Evolutionary conservation across 1,140 invertebrate species (phyloP).

Genomic region (Spodoptera frugiperda): DNA sequence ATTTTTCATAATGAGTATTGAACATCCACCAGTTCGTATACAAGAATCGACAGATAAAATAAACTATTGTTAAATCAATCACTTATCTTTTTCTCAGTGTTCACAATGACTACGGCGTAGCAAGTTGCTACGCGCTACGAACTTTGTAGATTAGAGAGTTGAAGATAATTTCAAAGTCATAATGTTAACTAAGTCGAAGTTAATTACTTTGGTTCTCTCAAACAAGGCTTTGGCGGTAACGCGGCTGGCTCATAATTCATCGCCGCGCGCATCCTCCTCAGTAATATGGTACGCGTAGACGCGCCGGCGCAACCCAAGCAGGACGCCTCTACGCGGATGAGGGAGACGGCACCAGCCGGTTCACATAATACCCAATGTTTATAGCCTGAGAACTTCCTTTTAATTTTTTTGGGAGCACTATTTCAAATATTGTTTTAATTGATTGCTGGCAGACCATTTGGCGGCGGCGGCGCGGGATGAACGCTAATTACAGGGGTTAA

Average conservation of each 20-base stretch:
- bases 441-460: conserved; percentile 81
- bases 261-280: conserved; percentile 68
- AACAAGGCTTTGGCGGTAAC: conserved; percentile 82
- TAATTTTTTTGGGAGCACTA: conserved; percentile 78
- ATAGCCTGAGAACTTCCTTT: conserved; percentile 77
- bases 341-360: conserved; percentile 50
- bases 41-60: conserved; percentile 30
- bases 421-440: conserved; percentile 85
- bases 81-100: background rate
- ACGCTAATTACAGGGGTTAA: conserved; percentile 73
- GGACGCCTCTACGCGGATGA: conserved; percentile 58
- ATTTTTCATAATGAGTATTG: conserved; percentile 42
- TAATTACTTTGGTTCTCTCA: conserved; percentile 80
- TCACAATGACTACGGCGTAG: conserved; percentile 45
- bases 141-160: conserved; percentile 32
- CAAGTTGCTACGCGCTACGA: conserved; percentile 39
- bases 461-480: conserved; percentile 62
- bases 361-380: conserved; percentile 75
- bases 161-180: conserved; percentile 57
- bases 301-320: conserved; percentile 68
- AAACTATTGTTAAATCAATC: conserved; percentile 30
- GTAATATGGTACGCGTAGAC: conserved; percentile 73
- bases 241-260: conserved; percentile 75
- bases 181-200: conserved; percentile 76
- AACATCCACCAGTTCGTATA: conserved; percentile 35